These are phyloP conservation scores for Liodrosophila aerea DNA, from an alignment of 2,888 invertebrate species.

Conservation along the genomic window DNA sequence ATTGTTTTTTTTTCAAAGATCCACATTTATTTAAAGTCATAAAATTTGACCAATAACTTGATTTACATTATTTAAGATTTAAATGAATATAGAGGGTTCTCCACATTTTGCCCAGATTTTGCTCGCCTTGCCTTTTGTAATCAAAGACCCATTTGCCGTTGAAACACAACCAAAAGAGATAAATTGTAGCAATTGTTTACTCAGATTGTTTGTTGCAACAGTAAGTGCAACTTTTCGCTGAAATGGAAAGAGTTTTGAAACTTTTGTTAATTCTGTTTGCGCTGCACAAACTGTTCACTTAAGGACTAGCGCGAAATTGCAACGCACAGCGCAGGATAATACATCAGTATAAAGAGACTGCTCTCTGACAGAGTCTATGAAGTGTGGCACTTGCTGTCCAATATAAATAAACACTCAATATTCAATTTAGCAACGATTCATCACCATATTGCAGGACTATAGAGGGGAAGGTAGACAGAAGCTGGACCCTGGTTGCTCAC, in stretches of 20 bases:
- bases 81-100: no score
- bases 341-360: slow-evolving; percentile 52
- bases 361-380: not conserved
- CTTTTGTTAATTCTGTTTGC: slow-evolving; percentile 53
- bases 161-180: slow-evolving; percentile 4
- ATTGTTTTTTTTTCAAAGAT: no score
- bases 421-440: slow-evolving; percentile 71
- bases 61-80: no score
- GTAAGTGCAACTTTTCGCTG: slow-evolving; percentile 11
- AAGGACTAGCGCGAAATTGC: slow-evolving; percentile 22
- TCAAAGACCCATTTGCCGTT: no score
- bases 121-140: no score
- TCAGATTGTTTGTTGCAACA: not conserved
- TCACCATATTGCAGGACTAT: slow-evolving; percentile 47
- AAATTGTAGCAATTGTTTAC: slow-evolving; percentile 6
- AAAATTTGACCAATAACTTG: no score
- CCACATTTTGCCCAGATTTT: no score
- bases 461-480: no score
- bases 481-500: not conserved
- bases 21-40: no score
- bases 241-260: slow-evolving; percentile 46
- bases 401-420: slow-evolving; percentile 72
- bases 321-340: slow-evolving; percentile 42
- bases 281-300: slow-evolving; percentile 8
- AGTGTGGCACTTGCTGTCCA: slow-evolving; percentile 49